Percentiles rank a stretch among this genome's conserved stretches.
Evolutionary conservation across 2,888 invertebrate species (phyloP).

Genomic region (Linyphia triangularis): DNA sequence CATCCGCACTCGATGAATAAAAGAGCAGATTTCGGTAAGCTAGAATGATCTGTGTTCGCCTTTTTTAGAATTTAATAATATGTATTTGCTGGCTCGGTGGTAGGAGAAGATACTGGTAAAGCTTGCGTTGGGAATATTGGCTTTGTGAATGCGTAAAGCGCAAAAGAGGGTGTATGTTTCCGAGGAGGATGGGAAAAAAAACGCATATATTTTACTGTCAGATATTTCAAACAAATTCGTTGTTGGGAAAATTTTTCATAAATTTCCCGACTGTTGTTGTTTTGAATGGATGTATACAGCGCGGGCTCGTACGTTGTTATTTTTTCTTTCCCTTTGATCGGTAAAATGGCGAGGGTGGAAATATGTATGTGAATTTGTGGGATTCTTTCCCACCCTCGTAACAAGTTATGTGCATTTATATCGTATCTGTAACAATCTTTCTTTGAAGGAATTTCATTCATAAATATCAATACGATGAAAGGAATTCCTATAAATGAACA

Average conservation of each 20-base stretch:
- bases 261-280: slow-evolving; percentile 58
- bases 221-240: slow-evolving; percentile 67
- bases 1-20: slow-evolving; percentile 60
- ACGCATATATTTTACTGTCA: slow-evolving; percentile 64
- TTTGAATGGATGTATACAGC: slow-evolving; percentile 58
- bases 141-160: slow-evolving; percentile 57
- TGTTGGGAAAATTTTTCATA: slow-evolving; percentile 66
- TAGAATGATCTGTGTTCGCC: slow-evolving; percentile 62
- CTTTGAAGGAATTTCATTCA: slow-evolving; percentile 48
- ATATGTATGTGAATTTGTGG: slow-evolving; percentile 64
- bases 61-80: slow-evolving; percentile 73
- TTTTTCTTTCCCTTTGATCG: slow-evolving; percentile 22
- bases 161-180: slow-evolving; percentile 8
- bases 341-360: slow-evolving; percentile 45
- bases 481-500: slow-evolving; percentile 6
- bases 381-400: slow-evolving; percentile 2
- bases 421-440: slow-evolving; percentile 13
- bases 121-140: slow-evolving; percentile 60
- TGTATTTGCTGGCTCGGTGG: slow-evolving; percentile 56
- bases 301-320: slow-evolving; percentile 17
- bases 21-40: slow-evolving; percentile 69
- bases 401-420: neutral
- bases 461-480: slow-evolving; percentile 38
- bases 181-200: slow-evolving; percentile 5
- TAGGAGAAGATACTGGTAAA: slow-evolving; percentile 29